Evolutionary conservation across 1,140 invertebrate genomes (phyloP).

Genomic region (Zelostemma sp.): DNA sequence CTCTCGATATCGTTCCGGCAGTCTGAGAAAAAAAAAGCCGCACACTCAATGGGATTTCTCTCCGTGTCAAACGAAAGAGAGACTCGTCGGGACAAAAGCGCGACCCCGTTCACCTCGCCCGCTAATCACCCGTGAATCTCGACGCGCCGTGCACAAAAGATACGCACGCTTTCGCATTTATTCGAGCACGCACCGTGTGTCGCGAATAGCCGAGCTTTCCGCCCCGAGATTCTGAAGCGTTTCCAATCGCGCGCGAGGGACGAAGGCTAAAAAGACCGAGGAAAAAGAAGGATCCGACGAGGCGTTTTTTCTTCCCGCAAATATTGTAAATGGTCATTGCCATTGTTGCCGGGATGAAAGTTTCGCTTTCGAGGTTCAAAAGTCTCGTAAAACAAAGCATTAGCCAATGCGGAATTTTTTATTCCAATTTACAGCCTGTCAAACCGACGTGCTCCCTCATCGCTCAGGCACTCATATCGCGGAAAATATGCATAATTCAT

Average conservation of each 20-base stretch:
- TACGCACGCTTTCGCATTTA: constrained; percentile 38
- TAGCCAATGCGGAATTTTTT: constrained; percentile 51
- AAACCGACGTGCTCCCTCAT: constrained; percentile 59
- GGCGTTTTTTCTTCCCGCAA: background rate
- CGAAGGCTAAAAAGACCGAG: background rate
- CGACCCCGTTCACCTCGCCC: constrained; percentile 42
- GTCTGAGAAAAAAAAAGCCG: background rate
- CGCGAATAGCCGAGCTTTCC: constrained; percentile 29
- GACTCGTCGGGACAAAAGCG: constrained; percentile 47
- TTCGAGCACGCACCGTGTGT: constrained; percentile 40
- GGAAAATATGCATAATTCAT: constrained; percentile 71
- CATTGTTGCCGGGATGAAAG: too few species aligned
- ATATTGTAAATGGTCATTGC: constrained; percentile 4
- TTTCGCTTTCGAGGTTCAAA: background rate
- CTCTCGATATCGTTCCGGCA: too few species aligned
- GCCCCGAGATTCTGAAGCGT: background rate
- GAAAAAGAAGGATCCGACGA: background rate
- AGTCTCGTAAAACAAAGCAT: constrained; percentile 49
- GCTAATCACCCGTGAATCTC: constrained; percentile 48
- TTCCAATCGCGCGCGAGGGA: background rate
- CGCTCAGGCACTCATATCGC: constrained; percentile 67
- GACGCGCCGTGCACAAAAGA: constrained; percentile 41
- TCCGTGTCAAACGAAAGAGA: too few species aligned
- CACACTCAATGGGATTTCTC: constrained; percentile 29
- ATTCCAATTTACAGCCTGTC: constrained; percentile 69